Base-by-base conservation (phyloP, 2,113 vertebrate genomes). In the Terrapene triunguis region DNA sequence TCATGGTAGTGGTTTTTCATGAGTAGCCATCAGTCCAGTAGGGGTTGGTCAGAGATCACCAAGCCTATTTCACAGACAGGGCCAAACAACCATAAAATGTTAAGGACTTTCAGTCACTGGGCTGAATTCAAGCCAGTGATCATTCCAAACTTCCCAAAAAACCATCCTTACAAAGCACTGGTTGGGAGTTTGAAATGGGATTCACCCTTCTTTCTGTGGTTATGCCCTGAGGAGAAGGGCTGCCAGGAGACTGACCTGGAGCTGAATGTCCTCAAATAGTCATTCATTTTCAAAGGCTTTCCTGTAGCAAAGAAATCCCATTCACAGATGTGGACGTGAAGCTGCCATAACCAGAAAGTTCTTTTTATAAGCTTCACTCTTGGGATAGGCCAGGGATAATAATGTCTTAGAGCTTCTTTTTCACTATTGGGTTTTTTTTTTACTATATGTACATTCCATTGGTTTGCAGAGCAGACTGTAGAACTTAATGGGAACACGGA, bases 361-460 rank as follows among this genome's bases (percentile, higher is more conserved):
- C 89, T 89, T 97, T 93, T 72, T 69, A 38, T 38, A 72, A 22
- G n/a, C 19, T 92, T 96, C 97, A 11, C 88, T 93, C 95, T 57
- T 86, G 80, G 54, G 48, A 96, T 80, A 86, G 65, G 97, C 95
- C 95, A 96, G 95, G 85, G 96, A 97, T 97, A 96, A 98, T 98
- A 97, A 97, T 97, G 97, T 96, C 96, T 96, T 95, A 97, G 90
- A 94, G 93, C 89, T 94, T 93, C 84, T 97, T 98, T 98, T 96
- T 96, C 97, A 97, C 96, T 98, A 98, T 92, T 97, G 97, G 91
- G 47, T 87, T 90, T 96, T 93, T 95, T 95, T 94, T 8, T 5
- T 94, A 96, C 93, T 95, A 97, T 98, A 98, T 95, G 94, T 95
- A 96, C 97, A 97, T 98, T 98, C 97, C 95, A 96, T 96, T 97